Evolutionary conservation across 2,888 invertebrate genomes (phyloP).

Genomic region (Entomobrya proxima): DNA sequence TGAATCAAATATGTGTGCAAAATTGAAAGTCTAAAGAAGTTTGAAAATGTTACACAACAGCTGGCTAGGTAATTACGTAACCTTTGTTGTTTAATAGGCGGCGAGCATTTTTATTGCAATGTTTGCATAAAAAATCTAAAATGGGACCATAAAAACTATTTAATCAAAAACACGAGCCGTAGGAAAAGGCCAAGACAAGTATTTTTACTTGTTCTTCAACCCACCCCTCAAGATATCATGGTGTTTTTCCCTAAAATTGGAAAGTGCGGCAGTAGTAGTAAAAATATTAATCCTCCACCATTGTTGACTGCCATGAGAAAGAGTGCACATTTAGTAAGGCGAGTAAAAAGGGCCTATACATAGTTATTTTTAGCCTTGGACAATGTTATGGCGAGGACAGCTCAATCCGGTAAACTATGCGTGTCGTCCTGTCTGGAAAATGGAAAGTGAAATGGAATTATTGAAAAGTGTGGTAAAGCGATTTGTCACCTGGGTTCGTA

Average conservation of each 20-base stretch:
- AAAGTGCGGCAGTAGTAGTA: conserved; percentile 23
- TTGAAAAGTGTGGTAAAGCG: conserved; percentile 16
- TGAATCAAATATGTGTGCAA: background rate
- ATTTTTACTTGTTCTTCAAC: background rate
- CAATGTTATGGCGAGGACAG: background rate
- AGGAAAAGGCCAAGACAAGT: background rate
- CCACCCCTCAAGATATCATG: background rate
- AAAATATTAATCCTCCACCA: background rate
- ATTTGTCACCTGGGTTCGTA: conserved; percentile 34
- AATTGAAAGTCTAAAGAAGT: conserved; percentile 6
- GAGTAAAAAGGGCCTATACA: background rate
- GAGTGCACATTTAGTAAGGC: background rate
- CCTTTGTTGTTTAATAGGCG: background rate
- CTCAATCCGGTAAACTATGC: background rate
- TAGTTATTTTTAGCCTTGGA: background rate
- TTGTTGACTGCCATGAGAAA: conserved; percentile 3
- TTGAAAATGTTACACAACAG: conserved; percentile 18
- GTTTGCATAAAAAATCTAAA: background rate
- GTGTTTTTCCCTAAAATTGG: conserved; percentile 46
- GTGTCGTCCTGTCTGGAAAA: conserved; percentile 24
- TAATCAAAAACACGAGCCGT: background rate
- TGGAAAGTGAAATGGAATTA: conserved; percentile 41
- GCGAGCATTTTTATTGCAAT: background rate
- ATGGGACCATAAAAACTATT: conserved; percentile 24
- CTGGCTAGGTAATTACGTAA: background rate